Percentiles rank a stretch among this genome's conserved stretches.
phyloP scores from a whole-genome alignment of 2,113 vertebrate genomes.

The Isurus oxyrinchus region DNA sequence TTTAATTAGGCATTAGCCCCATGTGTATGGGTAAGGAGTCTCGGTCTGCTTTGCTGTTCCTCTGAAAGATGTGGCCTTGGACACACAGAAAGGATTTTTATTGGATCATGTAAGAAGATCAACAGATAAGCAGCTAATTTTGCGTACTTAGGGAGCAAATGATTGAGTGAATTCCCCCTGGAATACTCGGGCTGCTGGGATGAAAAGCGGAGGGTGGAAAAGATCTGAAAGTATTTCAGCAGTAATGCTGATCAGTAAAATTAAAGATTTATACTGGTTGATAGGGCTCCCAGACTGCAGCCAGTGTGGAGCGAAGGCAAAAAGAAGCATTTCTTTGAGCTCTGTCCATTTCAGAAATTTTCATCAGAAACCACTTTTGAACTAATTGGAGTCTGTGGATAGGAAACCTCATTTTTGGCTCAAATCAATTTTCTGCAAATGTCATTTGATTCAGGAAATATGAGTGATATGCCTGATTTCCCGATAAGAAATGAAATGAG shows the following conservation, averaged over 20 bases:
- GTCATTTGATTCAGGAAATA: conserved; percentile 82
- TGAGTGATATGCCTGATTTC: conserved; percentile 73
- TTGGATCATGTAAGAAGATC: conserved; percentile 94
- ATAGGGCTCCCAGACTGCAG: conserved; percentile 56
- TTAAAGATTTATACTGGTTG: conserved; percentile 83
- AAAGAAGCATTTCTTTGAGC: conserved; percentile 54
- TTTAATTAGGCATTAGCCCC: conserved; percentile 74
- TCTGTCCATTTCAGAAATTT: conserved; percentile 68
- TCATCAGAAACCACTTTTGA: conserved; percentile 70
- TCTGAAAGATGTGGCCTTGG: conserved; percentile 65
- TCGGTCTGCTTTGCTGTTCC: conserved; percentile 55
- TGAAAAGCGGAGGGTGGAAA: conserved; percentile 57
- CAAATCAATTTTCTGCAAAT: conserved; percentile 77
- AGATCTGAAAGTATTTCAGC: conserved; percentile 73
- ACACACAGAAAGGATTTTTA: conserved; percentile 75
- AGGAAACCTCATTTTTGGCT: conserved; percentile 69
- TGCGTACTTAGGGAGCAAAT: conserved; percentile 90
- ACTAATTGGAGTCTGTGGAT: conserved; percentile 77
- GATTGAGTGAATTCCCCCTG: conserved; percentile 57
- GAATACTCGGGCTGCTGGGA: conserved; percentile 66
- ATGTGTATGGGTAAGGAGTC: conserved; percentile 52
- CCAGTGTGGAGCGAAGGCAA: conserved; percentile 47
- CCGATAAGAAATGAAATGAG: conserved; percentile 80
- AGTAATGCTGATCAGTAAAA: conserved; percentile 76
- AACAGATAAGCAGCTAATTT: conserved; percentile 97